Base-by-base conservation (phyloP, 2,888 invertebrate genomes). In the Encarsia formosa region DNA sequence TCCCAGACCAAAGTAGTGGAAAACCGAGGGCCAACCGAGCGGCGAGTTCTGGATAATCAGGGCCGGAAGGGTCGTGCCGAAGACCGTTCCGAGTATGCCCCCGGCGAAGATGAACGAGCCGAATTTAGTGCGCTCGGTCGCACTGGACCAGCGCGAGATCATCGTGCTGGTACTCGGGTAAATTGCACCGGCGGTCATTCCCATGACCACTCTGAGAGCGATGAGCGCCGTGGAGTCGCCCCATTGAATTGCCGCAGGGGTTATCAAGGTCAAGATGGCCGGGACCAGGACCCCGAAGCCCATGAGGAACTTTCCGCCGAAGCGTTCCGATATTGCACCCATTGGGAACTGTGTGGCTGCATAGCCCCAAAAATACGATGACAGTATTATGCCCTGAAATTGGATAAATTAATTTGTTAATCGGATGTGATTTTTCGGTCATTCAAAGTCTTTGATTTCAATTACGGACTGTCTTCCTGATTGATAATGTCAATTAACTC, bases 301-400 rank as follows among this genome's bases (percentile, higher is more conserved):
- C 40, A 90, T 76, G 0, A 88, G 81, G 75, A 87, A 86, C 71
- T 90, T 91, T 15, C 89, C 91, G 19, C 91, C 91, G 59, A 87
- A 86, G 60, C 81, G 79, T 64, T 87, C 87, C 0, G 89, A 86
- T 24, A 90, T 66, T 20, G 85, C 75, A 57, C 88, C 90, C 34
- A 88, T 89, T 4, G 89, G 89, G 26, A 90, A 72, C 65, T 89
- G 89, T 0, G 87, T 87, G 2, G 86, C 60, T 1, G 88, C 82
- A 71, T 89, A 89, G 1, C 89, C 89, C 76, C 86, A 88, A 75
- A 87, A 90, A 74, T 89, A 90, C 0, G 87, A 81, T 45, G 86
- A 84, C 3, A 89, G 76, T 41, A 89, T 86, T 37, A 86, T 73
- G 0, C 88, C 88, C 71, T 86, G 81, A 78, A 49, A 87, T 79